These are phyloP conservation scores for Euborellia annulipes DNA, from an alignment of 1,140 invertebrate species.

Conservation along the genomic window DNA sequence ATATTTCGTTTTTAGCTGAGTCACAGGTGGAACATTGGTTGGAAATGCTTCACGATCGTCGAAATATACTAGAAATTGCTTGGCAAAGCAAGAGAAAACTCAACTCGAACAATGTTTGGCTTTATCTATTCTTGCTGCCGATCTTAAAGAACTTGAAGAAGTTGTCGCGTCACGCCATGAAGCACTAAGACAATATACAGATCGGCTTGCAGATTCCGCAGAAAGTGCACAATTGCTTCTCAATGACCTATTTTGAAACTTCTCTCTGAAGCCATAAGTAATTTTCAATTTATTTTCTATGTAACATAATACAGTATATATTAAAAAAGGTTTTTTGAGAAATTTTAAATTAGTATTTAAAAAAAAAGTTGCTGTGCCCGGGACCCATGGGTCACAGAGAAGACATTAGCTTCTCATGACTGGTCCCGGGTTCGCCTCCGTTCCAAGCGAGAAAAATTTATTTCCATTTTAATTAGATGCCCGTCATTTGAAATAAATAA, in stretches of 20 bases:
- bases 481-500: too few relatives aligned
- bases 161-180: slow-evolving; percentile 33
- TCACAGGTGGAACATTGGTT: slow-evolving; percentile 58
- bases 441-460: too few relatives aligned
- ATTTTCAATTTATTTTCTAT: too few relatives aligned
- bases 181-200: too few relatives aligned
- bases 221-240: slow-evolving; percentile 49
- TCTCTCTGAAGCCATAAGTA: slow-evolving; percentile 54
- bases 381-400: too few relatives aligned
- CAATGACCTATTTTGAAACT: slow-evolving; percentile 51
- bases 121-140: slow-evolving; percentile 51
- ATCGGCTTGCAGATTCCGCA: slow-evolving; percentile 47
- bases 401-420: too few relatives aligned
- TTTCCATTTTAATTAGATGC: too few relatives aligned
- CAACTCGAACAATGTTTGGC: slow-evolving; percentile 65
- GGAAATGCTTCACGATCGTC: slow-evolving; percentile 58
- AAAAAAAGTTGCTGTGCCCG: too few relatives aligned
- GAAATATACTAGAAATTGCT: slow-evolving; percentile 54
- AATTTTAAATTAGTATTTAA: too few relatives aligned
- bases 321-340: too few relatives aligned
- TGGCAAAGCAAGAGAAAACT: slow-evolving; percentile 47
- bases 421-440: too few relatives aligned
- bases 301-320: too few relatives aligned
- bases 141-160: slow-evolving; percentile 50
- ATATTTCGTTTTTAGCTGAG: slow-evolving; percentile 40